Conservation (phyloP, 92 coral and sea anemone species). For the Blastomussa wellsi region DNA sequence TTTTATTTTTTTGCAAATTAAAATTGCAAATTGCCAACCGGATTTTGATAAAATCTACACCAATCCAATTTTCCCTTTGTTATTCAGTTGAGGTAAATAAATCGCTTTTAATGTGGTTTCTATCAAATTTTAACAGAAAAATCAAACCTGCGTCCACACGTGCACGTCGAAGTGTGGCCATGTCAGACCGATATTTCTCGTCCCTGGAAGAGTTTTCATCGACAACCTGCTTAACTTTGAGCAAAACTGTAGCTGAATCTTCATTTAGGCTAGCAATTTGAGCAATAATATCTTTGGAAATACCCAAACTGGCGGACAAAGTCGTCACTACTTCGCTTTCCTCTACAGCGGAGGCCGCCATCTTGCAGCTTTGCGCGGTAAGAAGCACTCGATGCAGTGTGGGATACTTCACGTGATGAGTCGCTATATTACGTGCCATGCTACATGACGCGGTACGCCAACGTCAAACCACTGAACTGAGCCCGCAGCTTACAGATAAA, state of each 20-base stretch:
- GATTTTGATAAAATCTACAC: background rate
- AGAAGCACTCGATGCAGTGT: constrained; percentile 46
- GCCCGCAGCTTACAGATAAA: background rate
- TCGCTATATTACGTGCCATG: background rate
- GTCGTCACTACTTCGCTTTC: constrained; percentile 54
- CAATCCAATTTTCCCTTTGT: background rate
- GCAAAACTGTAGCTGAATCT: constrained; percentile 57
- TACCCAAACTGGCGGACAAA: constrained; percentile 61
- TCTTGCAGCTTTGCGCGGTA: constrained; percentile 81
- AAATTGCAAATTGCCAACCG: background rate
- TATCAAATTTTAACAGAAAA: background rate
- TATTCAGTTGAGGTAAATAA: background rate
- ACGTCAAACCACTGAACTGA: background rate
- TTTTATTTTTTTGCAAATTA: too few relatives aligned
- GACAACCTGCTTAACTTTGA: constrained; percentile 60
- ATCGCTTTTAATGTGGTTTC: background rate
- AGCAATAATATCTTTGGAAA: constrained; percentile 58
- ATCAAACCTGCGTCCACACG: constrained; percentile 92
- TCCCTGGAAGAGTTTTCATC: constrained; percentile 55
- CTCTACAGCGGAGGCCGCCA: constrained; percentile 79
- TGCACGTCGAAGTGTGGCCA: constrained; percentile 88
- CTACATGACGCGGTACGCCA: too few relatives aligned
- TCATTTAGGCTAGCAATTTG: constrained; percentile 63
- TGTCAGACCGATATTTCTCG: constrained; percentile 73
- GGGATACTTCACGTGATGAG: constrained; percentile 43